phyloP scores from a whole-genome alignment of 2,888 invertebrate genomes.

The Latrodectus elegans region DNA sequence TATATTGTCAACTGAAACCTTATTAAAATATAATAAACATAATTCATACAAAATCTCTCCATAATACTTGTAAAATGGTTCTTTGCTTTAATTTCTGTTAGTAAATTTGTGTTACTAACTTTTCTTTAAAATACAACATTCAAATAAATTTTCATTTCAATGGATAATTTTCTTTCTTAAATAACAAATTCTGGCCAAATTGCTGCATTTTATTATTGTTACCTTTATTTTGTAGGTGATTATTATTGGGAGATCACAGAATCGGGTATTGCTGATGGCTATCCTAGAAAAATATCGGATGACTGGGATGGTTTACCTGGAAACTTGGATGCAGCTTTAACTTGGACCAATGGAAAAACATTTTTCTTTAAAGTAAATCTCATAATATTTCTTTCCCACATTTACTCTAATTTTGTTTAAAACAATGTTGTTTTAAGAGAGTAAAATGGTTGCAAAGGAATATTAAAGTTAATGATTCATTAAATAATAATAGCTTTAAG shows the following conservation, averaged over 20 bases:
- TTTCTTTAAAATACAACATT: too few species aligned
- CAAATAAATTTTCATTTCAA: background rate
- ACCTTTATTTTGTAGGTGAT: conserved; percentile 78
- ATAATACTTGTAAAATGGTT: too few species aligned
- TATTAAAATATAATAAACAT: too few species aligned
- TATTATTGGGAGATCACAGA: conserved; percentile 91
- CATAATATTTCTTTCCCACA: background rate
- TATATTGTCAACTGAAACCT: too few species aligned
- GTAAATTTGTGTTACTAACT: too few species aligned
- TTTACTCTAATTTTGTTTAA: too few species aligned
- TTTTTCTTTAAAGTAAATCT: conserved; percentile 92
- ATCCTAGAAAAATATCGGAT: conserved; percentile 87
- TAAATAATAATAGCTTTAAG: too few species aligned
- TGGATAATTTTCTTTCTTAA: background rate
- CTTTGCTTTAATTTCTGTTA: too few species aligned
- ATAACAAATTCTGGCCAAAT: background rate
- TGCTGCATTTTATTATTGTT: background rate
- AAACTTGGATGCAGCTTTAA: conserved; percentile 94
- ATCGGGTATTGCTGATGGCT: conserved; percentile 88
- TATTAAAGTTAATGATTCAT: too few species aligned
- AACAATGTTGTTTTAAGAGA: too few species aligned
- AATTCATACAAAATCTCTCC: too few species aligned
- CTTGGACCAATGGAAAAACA: conserved; percentile 95
- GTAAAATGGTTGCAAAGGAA: too few species aligned
- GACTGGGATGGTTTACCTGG: conserved; percentile 81